These are phyloP conservation scores for Pelobates fuscus DNA, from an alignment of 2,113 vertebrate genomes.

Conservation along the genomic window DNA sequence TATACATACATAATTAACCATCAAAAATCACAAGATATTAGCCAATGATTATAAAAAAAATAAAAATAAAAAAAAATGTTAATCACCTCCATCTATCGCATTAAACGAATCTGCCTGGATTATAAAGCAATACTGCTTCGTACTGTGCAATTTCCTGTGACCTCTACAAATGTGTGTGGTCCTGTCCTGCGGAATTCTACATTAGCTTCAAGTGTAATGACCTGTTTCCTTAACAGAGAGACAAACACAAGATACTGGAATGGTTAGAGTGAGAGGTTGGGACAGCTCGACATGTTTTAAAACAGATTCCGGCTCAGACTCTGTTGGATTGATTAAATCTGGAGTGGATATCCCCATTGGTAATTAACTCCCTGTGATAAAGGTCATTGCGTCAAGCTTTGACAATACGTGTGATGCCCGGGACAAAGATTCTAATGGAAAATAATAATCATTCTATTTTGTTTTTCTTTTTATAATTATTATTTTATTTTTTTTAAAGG, in stretches of 20 bases:
- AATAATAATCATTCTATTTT: background rate
- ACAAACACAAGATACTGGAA: background rate
- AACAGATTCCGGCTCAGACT: constrained; percentile 8
- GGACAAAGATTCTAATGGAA: background rate
- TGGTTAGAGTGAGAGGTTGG: constrained; percentile 33
- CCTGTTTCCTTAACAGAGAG: background rate
- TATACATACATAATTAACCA: no score
- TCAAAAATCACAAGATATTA: background rate
- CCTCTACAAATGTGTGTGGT: background rate
- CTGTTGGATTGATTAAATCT: constrained; percentile 47
- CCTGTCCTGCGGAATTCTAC: background rate
- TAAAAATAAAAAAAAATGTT: background rate
- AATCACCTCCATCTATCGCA: background rate
- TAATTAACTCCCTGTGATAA: background rate
- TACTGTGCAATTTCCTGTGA: background rate
- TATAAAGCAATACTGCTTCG: background rate
- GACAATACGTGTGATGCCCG: background rate
- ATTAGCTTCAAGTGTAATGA: background rate
- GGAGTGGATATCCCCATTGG: constrained; percentile 9
- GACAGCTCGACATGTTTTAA: constrained; percentile 41
- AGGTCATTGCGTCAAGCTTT: constrained; percentile 4
- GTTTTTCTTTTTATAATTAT: background rate
- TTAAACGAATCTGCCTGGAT: background rate
- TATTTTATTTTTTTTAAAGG: no score
- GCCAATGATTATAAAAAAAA: background rate